Conservation (phyloP, 2,113 vertebrate species). For the Saimiri boliviensis region DNA sequence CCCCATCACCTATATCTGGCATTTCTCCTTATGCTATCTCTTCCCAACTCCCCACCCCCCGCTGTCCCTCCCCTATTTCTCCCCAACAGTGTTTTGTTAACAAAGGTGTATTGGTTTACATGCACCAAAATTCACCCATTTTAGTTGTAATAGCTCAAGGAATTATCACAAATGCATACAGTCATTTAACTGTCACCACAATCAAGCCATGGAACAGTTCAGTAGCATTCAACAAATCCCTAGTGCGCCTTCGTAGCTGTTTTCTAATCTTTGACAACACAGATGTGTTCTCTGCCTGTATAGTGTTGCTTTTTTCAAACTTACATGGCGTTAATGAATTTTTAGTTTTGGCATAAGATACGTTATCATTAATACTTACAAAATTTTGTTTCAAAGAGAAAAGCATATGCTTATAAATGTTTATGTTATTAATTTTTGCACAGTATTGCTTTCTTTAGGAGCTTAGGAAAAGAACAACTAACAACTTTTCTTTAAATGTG, state of each 20-base stretch:
- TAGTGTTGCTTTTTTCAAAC: not conserved
- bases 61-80: too few relatives aligned
- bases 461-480: not conserved
- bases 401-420: not conserved
- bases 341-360: not conserved
- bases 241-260: too few relatives aligned
- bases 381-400: not conserved
- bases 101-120: not conserved
- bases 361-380: not conserved
- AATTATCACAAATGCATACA: not conserved
- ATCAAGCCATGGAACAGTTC: not conserved
- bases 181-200: not conserved
- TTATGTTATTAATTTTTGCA: not conserved
- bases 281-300: not conserved
- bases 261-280: not conserved
- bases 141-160: not conserved
- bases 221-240: accelerated
- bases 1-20: too few relatives aligned
- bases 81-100: not conserved
- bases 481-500: not conserved
- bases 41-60: too few relatives aligned
- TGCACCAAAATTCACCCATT: not conserved
- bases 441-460: not conserved
- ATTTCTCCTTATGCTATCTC: too few relatives aligned
- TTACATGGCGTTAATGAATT: not conserved